Base-by-base conservation (phyloP, 1,140 invertebrate genomes). In the Penaeus chinensis region DNA sequence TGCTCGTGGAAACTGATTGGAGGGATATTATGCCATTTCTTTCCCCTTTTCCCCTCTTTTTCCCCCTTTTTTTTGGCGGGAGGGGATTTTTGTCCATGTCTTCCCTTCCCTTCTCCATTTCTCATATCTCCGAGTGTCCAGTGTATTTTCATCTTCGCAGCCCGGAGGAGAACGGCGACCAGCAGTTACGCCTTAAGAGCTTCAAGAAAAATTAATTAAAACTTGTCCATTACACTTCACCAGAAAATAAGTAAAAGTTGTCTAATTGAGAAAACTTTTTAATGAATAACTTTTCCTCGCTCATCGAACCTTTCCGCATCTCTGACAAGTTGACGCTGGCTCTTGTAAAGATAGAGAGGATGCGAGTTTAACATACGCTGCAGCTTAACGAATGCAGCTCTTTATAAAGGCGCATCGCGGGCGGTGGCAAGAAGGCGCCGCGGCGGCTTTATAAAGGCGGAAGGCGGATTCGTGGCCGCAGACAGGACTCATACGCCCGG, bases 261-360 rank as follows among this genome's bases (percentile, higher is more conserved):
- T 82, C 85, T 87, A 87, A 87, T 87, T 87, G 85, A 87, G 79
- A 87, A 87, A 87, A 87, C 85, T 87, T 87, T 87, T 87, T 87
- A 87, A 87, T 82, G 85, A 87, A 87, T 87, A 87, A 87, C 78
- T 87, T 87, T 82, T 79, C 62, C 85, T 87, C 66, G 63, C 79
- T 81, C 79, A 82, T 87, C 78, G 85, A 87, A 82, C 85, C 85
- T 87, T 82, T 87, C 78, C 85, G 66, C 85, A 76, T 82, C 85
- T 87, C 85, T 82, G 85, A 82, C 85, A 81, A 82, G 65, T 82
- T 87, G 85, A 87, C 85, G 85, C 78, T 74, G 37, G 69, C 61
- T 84, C 65, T 71, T 71, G 54, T 54, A 54, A 54, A 54, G 54
- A 54, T 54, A 16, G 54, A 47, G 47, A 54, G 54, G 54, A 54